Evolutionary conservation across 2,113 vertebrate genomes (phyloP).

Genomic region (Bombycilla garrulus): DNA sequence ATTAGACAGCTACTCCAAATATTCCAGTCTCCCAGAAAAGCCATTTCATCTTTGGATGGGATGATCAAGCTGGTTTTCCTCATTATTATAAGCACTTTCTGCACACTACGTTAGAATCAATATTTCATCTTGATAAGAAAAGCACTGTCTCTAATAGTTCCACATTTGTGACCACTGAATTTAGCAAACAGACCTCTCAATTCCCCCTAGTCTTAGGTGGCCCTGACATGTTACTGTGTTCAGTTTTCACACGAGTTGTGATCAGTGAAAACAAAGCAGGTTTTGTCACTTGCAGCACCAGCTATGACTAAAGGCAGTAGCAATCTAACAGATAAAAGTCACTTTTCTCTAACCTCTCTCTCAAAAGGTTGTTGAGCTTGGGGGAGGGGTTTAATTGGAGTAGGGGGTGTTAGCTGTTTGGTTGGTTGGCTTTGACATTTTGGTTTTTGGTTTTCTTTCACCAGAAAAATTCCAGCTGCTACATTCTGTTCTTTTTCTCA

Average conservation of each 20-base stretch:
- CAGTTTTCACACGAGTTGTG: neutral
- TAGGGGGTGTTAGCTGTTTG: neutral
- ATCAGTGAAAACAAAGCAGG: neutral
- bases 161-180: neutral
- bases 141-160: neutral
- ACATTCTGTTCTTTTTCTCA: neutral
- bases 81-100: neutral
- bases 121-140: neutral
- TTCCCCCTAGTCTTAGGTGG: neutral
- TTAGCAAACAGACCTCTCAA: neutral
- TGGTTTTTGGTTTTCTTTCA: neutral
- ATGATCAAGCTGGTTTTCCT: neutral
- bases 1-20: neutral
- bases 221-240: fast-evolving
- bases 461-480: neutral
- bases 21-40: neutral
- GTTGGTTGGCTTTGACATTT: neutral
- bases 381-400: neutral
- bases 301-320: neutral
- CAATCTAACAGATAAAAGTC: neutral
- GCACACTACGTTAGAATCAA: neutral
- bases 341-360: neutral
- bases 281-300: neutral
- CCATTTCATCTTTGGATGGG: neutral
- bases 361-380: neutral